These are phyloP conservation scores for Brevipalpus yothersi DNA, from an alignment of 1,140 invertebrate species.

Conservation along the genomic window DNA sequence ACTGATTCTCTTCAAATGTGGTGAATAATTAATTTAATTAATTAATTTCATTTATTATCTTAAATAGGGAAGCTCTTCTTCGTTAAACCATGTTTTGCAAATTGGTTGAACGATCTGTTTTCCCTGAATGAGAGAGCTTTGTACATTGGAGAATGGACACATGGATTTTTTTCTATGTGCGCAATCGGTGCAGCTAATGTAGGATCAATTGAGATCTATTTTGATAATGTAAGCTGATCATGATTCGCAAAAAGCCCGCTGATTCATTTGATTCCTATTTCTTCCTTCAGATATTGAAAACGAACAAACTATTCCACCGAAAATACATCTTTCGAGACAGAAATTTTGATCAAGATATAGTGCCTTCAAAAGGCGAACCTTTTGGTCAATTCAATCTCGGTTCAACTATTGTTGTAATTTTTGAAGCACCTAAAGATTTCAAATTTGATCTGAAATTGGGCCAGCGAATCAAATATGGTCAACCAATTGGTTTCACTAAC, in stretches of 20 bases:
- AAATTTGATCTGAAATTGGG: conserved; percentile 27
- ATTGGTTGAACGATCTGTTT: conserved; percentile 71
- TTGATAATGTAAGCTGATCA: conserved; percentile 32
- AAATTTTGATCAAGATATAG: conserved; percentile 8
- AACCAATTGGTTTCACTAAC: conserved; percentile 1
- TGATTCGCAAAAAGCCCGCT: background rate
- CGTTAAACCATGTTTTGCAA: conserved; percentile 67
- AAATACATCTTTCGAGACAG: background rate
- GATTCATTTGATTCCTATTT: background rate
- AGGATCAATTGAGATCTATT: conserved; percentile 75
- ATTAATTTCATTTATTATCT: background rate
- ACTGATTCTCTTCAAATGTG: background rate
- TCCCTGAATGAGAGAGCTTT: conserved; percentile 82
- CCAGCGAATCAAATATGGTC: conserved; percentile 23
- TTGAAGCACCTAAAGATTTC: conserved; percentile 76
- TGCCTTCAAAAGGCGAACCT: conserved; percentile 48
- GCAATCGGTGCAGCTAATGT: conserved; percentile 97
- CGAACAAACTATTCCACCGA: conserved; percentile 1
- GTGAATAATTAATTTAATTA: background rate
- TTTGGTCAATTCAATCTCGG: conserved; percentile 95
- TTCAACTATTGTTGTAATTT: conserved; percentile 84
- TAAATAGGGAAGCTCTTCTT: conserved; percentile 49
- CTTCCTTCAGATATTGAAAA: background rate
- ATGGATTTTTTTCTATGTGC: conserved; percentile 92
- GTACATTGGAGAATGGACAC: conserved; percentile 74